Conservation (phyloP, 2,888 invertebrate genomes). For the Drosophila falleni region DNA sequence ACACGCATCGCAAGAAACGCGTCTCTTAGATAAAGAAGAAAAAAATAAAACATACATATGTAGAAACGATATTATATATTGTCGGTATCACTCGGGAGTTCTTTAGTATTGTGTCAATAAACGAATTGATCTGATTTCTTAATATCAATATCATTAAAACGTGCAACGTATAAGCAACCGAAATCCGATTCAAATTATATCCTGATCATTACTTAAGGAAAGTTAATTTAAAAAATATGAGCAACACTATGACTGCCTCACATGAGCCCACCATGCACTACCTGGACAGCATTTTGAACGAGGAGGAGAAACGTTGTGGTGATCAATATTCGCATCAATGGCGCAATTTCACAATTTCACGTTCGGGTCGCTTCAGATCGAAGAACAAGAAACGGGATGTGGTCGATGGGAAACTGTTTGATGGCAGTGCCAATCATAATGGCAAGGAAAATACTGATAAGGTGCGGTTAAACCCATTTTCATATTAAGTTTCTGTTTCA, state of each 20-base stretch:
- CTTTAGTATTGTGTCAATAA: constrained; percentile 21
- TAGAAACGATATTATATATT: constrained; percentile 27
- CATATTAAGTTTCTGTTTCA: constrained; percentile 10
- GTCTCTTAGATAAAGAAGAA: constrained; percentile 26
- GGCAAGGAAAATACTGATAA: constrained; percentile 67
- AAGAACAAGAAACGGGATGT: constrained; percentile 87
- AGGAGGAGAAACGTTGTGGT: constrained; percentile 84
- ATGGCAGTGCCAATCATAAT: constrained; percentile 62
- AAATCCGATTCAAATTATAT: neutral
- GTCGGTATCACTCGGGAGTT: constrained; percentile 27
- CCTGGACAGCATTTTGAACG: constrained; percentile 84
- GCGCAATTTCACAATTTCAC: constrained; percentile 87
- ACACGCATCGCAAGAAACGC: constrained; percentile 54
- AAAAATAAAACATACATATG: constrained; percentile 33
- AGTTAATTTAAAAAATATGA: constrained; percentile 49
- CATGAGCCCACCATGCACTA: constrained; percentile 83
- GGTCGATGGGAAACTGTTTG: constrained; percentile 87
- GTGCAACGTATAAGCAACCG: constrained; percentile 13
- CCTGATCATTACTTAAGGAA: neutral
- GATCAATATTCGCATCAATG: constrained; percentile 83
- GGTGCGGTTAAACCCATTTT: constrained; percentile 50
- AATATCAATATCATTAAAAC: constrained; percentile 1
- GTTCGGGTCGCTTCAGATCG: constrained; percentile 88
- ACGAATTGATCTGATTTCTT: constrained; percentile 41
- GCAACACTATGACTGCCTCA: constrained; percentile 78